Base-by-base conservation (phyloP, 37 sponge, comb jelly and placozoan genomes). In the Beroe ovata region DNA sequence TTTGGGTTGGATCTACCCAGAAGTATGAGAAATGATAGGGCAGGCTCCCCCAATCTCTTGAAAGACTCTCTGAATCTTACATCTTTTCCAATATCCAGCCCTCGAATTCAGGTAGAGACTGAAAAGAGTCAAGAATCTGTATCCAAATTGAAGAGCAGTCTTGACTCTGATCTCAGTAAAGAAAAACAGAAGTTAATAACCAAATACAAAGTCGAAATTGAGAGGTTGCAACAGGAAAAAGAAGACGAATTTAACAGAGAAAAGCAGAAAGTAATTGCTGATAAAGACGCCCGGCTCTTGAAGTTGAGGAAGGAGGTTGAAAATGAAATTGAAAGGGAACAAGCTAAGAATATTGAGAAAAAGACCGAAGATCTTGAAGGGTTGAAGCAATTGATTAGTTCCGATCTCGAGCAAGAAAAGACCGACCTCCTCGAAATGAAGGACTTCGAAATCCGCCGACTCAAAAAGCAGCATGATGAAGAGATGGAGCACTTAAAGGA, bases 61-160 rank as follows among this genome's bases (percentile, higher is more conserved):
- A 77, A 77, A 77, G 84, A 77, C 47, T 77, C 84, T 39, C 33
- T 77, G n/a, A 77, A 77, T 35, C 84, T 77, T n/a, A 77, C 84
- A 19, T 77, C 84, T 0, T 77, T 77, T 23, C 84, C 84, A 20
- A 36, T 77, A 0, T 77, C 84, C 8, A 77, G 84, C 28, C 84
- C 84, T 40, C 21, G 84, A 23, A 25, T 39, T 40, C 33, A 66
- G 2, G 41, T 20, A 2, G 54, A 77, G 39, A 42, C 47, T 1
- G 84, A 77, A 21, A 77, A 33, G n/a, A 33, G 11, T 28, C 26
- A 41, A 40, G 84, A 77, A 25, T 25, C 69, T 19, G 2, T 66
- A 4, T 66, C 36, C 29, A 29, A 25, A 11, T 66, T 29, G 32
- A 66, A 32, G 16, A 30, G 36, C 1, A 66, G 30, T 30, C 38